These are phyloP conservation scores for Cydia fagiglandana DNA, from an alignment of 1,140 invertebrate genomes.

Conservation along the genomic window DNA sequence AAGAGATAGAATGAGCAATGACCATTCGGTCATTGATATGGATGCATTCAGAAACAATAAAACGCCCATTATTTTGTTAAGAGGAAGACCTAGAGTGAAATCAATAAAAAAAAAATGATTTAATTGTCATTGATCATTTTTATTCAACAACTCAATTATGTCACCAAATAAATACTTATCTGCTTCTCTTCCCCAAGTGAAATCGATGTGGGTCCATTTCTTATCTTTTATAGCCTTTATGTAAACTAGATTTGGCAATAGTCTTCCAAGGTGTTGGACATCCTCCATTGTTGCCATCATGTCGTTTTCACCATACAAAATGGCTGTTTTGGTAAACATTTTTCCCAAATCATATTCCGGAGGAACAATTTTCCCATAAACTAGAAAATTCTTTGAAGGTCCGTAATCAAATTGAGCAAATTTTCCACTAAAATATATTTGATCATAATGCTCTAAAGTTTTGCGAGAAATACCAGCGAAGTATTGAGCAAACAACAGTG, in stretches of 20 bases:
- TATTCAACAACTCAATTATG: not conserved
- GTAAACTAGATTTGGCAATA: not conserved
- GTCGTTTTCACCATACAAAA: not conserved
- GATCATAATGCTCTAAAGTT: not conserved
- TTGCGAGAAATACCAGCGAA: not conserved
- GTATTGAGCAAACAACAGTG: not conserved
- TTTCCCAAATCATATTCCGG: not conserved
- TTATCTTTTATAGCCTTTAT: not conserved
- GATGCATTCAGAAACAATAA: no score
- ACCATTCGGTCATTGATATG: no score
- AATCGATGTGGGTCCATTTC: not conserved
- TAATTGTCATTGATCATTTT: not conserved
- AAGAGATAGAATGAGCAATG: no score
- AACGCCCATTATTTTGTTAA: no score
- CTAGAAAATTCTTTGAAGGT: not conserved
- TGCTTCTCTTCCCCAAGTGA: not conserved
- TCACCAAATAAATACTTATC: not conserved
- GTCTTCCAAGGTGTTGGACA: not conserved
- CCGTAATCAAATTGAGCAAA: constrained; percentile 4
- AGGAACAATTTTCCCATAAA: not conserved
- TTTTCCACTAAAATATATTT: constrained; percentile 1
- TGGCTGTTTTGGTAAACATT: not conserved
- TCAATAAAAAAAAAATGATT: not conserved
- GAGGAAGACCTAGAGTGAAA: no score
- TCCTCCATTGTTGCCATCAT: not conserved